Percentiles rank a stretch among this genome's conserved stretches.
These are phyloP conservation scores for Melitaea athalia DNA, from an alignment of 2,888 invertebrate genomes.

Conservation along the genomic window DNA sequence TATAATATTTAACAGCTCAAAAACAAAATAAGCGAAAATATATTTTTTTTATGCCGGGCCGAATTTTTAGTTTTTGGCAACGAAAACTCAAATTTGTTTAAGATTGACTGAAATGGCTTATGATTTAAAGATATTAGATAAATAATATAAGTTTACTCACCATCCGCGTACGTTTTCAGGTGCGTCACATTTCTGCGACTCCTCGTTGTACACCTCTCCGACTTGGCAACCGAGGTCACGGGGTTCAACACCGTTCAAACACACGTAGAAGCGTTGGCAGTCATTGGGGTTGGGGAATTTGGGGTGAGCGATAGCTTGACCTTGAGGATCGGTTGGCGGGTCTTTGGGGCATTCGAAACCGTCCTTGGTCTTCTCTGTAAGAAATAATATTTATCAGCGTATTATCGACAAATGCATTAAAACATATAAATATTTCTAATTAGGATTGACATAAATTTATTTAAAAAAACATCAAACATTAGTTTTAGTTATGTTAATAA, in stretches of 20 bases:
- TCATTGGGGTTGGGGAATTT: constrained; percentile 93
- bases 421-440: neutral
- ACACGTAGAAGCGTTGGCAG: constrained; percentile 96
- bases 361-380: constrained; percentile 88
- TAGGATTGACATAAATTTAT: too few species aligned
- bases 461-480: too few species aligned
- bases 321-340: constrained; percentile 84
- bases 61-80: too few species aligned
- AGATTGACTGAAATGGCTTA: too few species aligned
- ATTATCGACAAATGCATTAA: neutral
- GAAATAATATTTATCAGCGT: constrained; percentile 11
- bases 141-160: constrained; percentile 75
- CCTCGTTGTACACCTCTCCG: constrained; percentile 96
- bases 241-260: constrained; percentile 92
- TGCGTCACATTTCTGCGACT: constrained; percentile 91
- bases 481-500: neutral
- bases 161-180: constrained; percentile 96
- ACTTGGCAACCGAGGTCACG: constrained; percentile 92
- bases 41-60: too few species aligned
- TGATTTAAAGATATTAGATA: neutral
- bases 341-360: constrained; percentile 93
- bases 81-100: too few species aligned
- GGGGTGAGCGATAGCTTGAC: constrained; percentile 90
- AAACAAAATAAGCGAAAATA: too few species aligned
- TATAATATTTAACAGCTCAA: too few species aligned